These are phyloP conservation scores for Phymastichus coffea DNA, from an alignment of 1,140 invertebrate genomes.

Conservation along the genomic window DNA sequence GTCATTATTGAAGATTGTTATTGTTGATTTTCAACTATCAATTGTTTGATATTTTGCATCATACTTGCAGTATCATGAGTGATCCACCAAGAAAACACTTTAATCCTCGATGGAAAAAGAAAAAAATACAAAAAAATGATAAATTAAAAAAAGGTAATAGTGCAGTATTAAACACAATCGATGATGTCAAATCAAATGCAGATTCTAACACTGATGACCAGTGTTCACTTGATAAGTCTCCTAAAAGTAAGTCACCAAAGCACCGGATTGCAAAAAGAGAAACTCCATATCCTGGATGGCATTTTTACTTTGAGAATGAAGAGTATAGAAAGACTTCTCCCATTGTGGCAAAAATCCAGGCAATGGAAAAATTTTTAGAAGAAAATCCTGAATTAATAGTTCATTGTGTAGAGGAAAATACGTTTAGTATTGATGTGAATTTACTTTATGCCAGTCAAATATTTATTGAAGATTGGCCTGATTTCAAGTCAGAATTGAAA, in stretches of 20 bases:
- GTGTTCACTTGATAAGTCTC: neutral
- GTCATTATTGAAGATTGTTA: too few species aligned
- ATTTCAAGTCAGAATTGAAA: conserved; percentile 66
- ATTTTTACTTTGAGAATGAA: conserved; percentile 68
- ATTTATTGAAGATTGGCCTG: conserved; percentile 62
- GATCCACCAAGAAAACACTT: conserved; percentile 5
- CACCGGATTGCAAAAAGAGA: conserved; percentile 9
- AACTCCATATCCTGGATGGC: conserved; percentile 64
- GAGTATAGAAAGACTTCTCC: conserved; percentile 55
- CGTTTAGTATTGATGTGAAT: conserved; percentile 67
- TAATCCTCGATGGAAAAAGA: conserved; percentile 8
- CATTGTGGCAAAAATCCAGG: conserved; percentile 56
- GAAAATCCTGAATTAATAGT: conserved; percentile 53
- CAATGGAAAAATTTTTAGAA: conserved; percentile 59
- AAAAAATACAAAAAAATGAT: conserved; percentile 1
- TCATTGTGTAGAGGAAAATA: conserved; percentile 62
- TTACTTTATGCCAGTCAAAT: conserved; percentile 61
- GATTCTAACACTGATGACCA: conserved; percentile 1
- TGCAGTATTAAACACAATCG: neutral
- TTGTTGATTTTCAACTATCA: too few species aligned
- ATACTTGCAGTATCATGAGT: too few species aligned
- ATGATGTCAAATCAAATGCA: neutral
- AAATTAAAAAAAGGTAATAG: neutral
- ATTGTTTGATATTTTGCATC: too few species aligned
- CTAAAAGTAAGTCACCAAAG: neutral